Percentiles rank a stretch among this genome's conserved stretches.
Evolutionary conservation across 2,113 vertebrate genomes (phyloP).

Genomic region (Chloropsis hardwickii): DNA sequence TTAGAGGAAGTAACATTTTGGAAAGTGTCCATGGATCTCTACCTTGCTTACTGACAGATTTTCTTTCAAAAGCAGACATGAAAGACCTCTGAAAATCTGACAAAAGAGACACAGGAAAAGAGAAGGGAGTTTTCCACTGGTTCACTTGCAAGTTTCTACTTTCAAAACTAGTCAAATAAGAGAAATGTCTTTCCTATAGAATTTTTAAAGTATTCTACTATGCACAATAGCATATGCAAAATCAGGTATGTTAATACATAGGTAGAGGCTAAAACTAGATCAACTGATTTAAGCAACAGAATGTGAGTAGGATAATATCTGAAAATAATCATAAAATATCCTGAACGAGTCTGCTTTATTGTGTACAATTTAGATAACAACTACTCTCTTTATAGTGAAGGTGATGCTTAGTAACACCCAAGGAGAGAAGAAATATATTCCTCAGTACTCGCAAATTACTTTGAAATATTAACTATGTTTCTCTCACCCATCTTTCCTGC

Average conservation of each 20-base stretch:
- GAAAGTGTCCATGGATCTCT: neutral
- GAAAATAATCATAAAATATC: neutral
- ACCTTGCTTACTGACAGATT: neutral
- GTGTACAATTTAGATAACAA: neutral
- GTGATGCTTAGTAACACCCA: neutral
- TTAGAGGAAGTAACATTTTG: neutral
- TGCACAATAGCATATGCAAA: neutral
- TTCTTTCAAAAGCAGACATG: neutral
- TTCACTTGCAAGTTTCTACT: neutral
- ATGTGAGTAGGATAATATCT: neutral
- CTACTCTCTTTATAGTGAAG: neutral
- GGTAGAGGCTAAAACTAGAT: neutral
- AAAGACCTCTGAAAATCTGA: neutral
- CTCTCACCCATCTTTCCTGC: neutral
- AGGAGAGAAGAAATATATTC: neutral
- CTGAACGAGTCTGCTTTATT: neutral
- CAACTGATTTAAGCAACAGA: neutral
- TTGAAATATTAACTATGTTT: neutral
- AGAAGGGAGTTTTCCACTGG: neutral
- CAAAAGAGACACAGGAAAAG: neutral
- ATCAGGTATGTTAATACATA: neutral
- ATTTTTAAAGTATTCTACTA: neutral
- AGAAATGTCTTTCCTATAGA: neutral
- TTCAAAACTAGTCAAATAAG: neutral
- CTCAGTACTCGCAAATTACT: neutral